Evolutionary conservation across 2,113 vertebrate species (phyloP).

Genomic region (Coracopsis vasa): DNA sequence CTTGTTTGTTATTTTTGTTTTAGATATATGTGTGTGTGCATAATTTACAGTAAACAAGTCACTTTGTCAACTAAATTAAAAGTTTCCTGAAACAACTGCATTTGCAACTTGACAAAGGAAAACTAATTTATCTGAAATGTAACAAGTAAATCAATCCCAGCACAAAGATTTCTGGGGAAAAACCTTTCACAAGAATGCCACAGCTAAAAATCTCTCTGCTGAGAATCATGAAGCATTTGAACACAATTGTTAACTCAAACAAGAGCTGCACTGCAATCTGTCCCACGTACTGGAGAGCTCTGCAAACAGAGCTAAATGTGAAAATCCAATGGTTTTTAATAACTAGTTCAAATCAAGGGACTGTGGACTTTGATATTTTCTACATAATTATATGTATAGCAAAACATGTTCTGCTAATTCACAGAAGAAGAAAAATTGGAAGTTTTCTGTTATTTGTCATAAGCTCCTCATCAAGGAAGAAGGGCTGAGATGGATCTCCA

Average conservation of each 20-base stretch:
- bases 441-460: not conserved
- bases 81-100: accelerated
- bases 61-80: not conserved
- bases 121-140: not conserved
- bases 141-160: not conserved
- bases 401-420: not conserved
- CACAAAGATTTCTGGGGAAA: not conserved
- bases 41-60: not conserved
- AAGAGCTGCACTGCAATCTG: not conserved
- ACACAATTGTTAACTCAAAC: not conserved
- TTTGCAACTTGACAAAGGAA: not conserved
- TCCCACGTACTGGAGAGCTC: not conserved
- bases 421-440: not conserved
- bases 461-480: not conserved
- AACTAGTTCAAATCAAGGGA: not conserved
- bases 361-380: accelerated
- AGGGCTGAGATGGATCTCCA: not conserved
- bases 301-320: accelerated
- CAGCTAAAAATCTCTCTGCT: not conserved
- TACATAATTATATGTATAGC: not conserved
- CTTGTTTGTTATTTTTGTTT: not conserved
- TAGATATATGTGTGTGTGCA: accelerated
- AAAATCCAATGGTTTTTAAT: accelerated
- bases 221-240: not conserved
- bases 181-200: accelerated